A percentile compares a stretch with the other conserved stretches of the same genome.
Conservation (phyloP, 1,140 invertebrate genomes). For the Drosophila fuyamai region DNA sequence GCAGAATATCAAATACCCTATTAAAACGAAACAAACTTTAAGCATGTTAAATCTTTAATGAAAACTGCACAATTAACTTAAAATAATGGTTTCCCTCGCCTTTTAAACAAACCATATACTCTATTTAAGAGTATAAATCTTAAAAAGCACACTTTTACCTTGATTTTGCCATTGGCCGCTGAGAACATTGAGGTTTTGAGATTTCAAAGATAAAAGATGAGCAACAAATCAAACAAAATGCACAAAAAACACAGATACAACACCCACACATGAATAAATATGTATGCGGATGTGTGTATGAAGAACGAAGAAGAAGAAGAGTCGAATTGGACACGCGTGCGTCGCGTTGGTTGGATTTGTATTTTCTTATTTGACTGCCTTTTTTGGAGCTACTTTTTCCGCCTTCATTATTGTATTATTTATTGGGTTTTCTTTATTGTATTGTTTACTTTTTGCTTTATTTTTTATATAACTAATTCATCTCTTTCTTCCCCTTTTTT, state of each 20-base stretch:
- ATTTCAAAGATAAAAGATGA: constrained; percentile 9
- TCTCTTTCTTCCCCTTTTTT: not conserved
- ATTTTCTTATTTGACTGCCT: constrained; percentile 11
- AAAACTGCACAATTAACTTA: no score
- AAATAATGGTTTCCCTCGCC: not conserved
- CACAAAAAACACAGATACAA: constrained; percentile 12
- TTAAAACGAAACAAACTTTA: not conserved
- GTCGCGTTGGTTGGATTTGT: constrained; percentile 34
- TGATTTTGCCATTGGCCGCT: constrained; percentile 76
- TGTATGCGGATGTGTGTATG: not conserved
- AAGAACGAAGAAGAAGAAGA: constrained; percentile 15
- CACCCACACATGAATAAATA: constrained; percentile 1
- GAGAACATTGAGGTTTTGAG: constrained; percentile 66
- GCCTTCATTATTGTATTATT: not conserved
- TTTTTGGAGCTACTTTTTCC: not conserved
- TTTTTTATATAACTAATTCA: not conserved
- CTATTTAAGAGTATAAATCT: not conserved
- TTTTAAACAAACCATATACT: not conserved
- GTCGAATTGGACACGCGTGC: constrained; percentile 58
- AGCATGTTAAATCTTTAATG: not conserved
- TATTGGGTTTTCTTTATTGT: not conserved
- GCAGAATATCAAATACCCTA: no score
- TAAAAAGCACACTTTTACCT: constrained; percentile 39
- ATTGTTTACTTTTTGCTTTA: not conserved
- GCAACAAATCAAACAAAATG: constrained; percentile 21